Conservation (phyloP, 37 sponge, comb jelly and placozoan species). For the Aplysina aerophoba region DNA sequence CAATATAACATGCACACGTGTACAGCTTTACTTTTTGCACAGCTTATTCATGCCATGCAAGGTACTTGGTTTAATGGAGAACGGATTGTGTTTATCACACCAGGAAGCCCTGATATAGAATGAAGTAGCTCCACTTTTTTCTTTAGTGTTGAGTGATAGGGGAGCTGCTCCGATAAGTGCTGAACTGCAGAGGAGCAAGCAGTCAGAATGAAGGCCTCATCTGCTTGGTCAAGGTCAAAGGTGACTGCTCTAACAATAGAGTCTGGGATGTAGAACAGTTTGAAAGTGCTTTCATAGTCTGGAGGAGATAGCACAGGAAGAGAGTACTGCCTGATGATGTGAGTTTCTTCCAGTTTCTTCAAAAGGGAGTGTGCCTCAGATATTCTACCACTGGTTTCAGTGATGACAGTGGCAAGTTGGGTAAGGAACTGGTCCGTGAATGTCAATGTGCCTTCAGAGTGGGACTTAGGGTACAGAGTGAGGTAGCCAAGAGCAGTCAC, state of each 20-base stretch:
- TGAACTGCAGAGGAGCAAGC: neutral
- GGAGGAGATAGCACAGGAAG: slow-evolving; percentile 14
- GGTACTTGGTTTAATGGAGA: too few species aligned
- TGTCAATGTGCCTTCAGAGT: neutral
- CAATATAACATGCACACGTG: too few species aligned
- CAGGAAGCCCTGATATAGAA: too few species aligned
- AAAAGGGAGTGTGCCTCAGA: neutral
- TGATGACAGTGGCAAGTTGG: neutral
- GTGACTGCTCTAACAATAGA: neutral
- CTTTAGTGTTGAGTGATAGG: too few species aligned
- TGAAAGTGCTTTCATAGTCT: neutral
- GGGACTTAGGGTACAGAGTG: neutral
- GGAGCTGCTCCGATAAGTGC: too few species aligned
- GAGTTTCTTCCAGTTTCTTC: neutral
- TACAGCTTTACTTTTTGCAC: too few species aligned
- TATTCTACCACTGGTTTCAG: neutral
- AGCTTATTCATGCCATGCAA: too few species aligned
- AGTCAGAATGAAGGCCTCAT: neutral
- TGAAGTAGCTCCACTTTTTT: too few species aligned
- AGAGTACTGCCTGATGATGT: neutral
- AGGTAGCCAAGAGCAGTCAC: neutral
- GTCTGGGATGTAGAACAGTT: neutral
- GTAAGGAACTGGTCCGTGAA: neutral
- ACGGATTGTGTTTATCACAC: too few species aligned
- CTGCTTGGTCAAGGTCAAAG: neutral